Evolutionary conservation across 2,113 vertebrate genomes (phyloP).

Genomic region (Sorex fumeus): DNA sequence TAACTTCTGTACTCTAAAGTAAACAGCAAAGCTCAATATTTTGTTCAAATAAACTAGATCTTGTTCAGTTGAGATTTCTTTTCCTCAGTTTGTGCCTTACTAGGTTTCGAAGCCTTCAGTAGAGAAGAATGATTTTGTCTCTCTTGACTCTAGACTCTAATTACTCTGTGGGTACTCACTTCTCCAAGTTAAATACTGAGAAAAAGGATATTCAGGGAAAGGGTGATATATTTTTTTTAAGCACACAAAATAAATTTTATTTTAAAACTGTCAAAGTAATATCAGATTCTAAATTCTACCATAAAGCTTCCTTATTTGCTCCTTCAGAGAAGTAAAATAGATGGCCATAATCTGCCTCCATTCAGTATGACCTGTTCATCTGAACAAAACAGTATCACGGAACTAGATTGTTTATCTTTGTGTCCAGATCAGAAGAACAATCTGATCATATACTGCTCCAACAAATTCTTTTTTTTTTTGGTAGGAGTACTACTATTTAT

Average conservation of each 20-base stretch:
- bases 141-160: not conserved
- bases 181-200: not conserved
- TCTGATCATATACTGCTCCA: not conserved
- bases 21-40: not conserved
- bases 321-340: constrained; percentile 46
- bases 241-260: constrained; percentile 4
- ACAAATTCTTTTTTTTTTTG: too few species aligned
- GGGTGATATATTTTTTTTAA: too few species aligned
- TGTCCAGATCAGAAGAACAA: not conserved
- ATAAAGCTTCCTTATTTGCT: constrained; percentile 25
- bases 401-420: not conserved
- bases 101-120: not conserved
- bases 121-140: not conserved
- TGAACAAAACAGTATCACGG: not conserved
- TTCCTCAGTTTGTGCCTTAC: not conserved
- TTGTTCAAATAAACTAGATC: not conserved
- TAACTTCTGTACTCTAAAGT: constrained; percentile 4
- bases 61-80: not conserved
- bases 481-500: too few species aligned
- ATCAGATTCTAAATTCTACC: not conserved
- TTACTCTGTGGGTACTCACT: not conserved
- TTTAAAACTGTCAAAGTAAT: constrained; percentile 43
- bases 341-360: not conserved
- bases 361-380: constrained; percentile 1
- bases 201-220: not conserved